Conservation (phyloP, 64 coral and sea anemone species). For the Acropora tenuis region DNA sequence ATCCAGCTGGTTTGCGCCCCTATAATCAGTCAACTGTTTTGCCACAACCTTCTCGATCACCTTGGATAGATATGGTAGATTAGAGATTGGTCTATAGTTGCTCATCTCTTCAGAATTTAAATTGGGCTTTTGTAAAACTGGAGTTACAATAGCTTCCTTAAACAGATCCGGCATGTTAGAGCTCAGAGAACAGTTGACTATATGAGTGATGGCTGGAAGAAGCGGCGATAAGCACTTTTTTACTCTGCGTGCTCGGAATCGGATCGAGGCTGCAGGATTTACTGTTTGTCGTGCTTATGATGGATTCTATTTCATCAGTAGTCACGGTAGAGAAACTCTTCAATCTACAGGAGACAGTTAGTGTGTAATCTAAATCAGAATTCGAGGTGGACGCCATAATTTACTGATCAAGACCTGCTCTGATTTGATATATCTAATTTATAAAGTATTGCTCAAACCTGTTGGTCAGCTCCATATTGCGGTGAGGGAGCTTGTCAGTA, state of each 20-base stretch:
- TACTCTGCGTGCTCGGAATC: slow-evolving; percentile 4
- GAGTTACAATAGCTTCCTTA: slow-evolving; percentile 39
- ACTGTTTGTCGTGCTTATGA: not conserved
- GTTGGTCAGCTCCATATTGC: not conserved
- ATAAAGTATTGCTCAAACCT: not conserved
- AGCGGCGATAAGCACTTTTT: slow-evolving; percentile 23
- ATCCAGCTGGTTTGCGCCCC: slow-evolving; percentile 10
- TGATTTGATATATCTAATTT: not conserved
- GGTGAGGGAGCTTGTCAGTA: not conserved
- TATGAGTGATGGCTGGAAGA: slow-evolving; percentile 31
- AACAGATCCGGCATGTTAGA: slow-evolving; percentile 19
- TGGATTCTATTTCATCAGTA: not conserved
- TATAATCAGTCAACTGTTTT: not conserved
- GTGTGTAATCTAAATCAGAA: not conserved
- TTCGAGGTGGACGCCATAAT: not conserved
- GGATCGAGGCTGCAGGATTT: slow-evolving; percentile 35
- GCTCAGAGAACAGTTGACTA: not conserved
- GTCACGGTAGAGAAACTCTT: slow-evolving; percentile 4
- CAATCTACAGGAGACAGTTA: not conserved
- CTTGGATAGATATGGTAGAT: slow-evolving; percentile 25
- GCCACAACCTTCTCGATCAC: not conserved
- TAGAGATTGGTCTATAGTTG: not conserved
- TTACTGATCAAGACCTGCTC: slow-evolving; percentile 9
- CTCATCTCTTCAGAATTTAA: slow-evolving; percentile 4
- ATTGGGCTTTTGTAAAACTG: not conserved